Percentiles rank a stretch among this genome's conserved stretches.
phyloP scores from a whole-genome alignment of 2,797 vertebrate genomes.

The Varecia variegata region DNA sequence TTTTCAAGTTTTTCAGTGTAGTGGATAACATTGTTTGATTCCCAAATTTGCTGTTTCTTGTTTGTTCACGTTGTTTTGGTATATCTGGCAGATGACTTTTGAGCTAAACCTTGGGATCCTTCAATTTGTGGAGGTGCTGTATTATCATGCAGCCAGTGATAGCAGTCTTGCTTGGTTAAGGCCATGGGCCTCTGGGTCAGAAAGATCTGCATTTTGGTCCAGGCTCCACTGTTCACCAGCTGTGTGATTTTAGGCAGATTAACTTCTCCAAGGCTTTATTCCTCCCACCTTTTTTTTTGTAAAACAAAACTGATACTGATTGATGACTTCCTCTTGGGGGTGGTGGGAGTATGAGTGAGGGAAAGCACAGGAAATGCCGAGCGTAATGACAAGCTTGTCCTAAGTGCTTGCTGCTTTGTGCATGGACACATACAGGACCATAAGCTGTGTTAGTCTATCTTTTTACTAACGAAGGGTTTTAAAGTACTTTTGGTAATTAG shows the following conservation, averaged over 20 bases:
- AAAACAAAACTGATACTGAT: not conserved
- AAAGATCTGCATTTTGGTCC: not conserved
- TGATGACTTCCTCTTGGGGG: not conserved
- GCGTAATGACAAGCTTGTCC: not conserved
- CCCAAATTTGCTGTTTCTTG: not conserved
- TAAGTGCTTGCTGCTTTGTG: not conserved
- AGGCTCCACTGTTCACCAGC: not conserved
- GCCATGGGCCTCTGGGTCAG: not conserved
- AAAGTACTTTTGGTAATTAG: not conserved
- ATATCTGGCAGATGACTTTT: not conserved
- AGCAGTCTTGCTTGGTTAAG: not conserved
- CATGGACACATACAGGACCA: not conserved
- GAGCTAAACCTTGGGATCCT: not conserved
- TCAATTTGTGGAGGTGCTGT: not conserved
- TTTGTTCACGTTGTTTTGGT: not conserved
- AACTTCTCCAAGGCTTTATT: not conserved
- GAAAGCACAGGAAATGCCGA: not conserved
- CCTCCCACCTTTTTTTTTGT: not conserved
- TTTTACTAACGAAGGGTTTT: slow-evolving; percentile 7
- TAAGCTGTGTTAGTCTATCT: not conserved
- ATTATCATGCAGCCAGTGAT: not conserved
- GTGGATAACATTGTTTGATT: not conserved
- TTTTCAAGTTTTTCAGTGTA: not conserved
- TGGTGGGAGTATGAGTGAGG: not conserved
- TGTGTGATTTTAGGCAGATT: not conserved